Evolutionary conservation across 1,140 invertebrate species (phyloP), one percentile per base, ranked within the genome.

Genomic region (Heliconius eleuchia): DNA sequence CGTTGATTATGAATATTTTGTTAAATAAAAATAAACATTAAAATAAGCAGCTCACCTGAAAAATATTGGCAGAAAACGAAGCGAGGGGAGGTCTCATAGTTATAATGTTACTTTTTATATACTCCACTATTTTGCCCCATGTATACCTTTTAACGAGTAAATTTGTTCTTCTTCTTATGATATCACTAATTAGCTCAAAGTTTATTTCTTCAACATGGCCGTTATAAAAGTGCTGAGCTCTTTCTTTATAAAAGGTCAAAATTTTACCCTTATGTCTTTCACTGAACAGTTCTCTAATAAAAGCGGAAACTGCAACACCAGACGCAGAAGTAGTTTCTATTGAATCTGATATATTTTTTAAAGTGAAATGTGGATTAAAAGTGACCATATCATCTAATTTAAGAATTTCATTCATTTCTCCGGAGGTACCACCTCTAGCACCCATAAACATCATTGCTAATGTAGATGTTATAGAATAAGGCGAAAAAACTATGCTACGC

Each of bases 361-460:
- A 96, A 1, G 97, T 96, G 80, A 98, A 95, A 89, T 98, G 98
- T 1, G 97, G 98, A 93, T 98, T 98, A 83, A 98, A 98, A 1
- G 97, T 97, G 0, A 98, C 96, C 95, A 98, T 97, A 80, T 98
- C 97, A 87, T 98, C 98, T 9, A 98, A 92, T 83, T 97, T 96
- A 0, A 98, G 95, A 18, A 98, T 95, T 82, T 98, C 97, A 86
- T 98, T 98, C 96, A 98, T 98, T 95, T 98, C 97, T 1, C 97
- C 97, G 1, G 97, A 98, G 0, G 98, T 98, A n/a, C 96, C 95
- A 52, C 98, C 98, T 80, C 97, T 95, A 5, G 98, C 97, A 3
- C 98, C 98, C 57, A 98, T 95, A 89, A 98, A 98, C 50, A 98
- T 96, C 97, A 98, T 98, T 3, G 98, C 97, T 4, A 98, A 88